A percentile compares a stretch with the other conserved stretches of the same genome.
phyloP scores from a whole-genome alignment of 1,140 invertebrate genomes.

The Saxidomus purpurata region DNA sequence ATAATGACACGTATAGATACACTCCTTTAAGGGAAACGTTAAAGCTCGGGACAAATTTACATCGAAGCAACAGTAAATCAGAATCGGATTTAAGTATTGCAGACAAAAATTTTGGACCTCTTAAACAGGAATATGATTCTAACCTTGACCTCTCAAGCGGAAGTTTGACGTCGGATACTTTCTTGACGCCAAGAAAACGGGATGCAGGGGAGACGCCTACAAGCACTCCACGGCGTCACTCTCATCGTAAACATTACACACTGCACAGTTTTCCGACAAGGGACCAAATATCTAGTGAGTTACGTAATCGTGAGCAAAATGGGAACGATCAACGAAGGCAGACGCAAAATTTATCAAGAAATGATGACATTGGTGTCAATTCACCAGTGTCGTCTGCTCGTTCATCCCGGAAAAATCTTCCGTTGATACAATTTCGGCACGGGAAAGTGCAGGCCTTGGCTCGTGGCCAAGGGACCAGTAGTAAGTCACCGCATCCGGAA shows the following conservation, averaged over 20 bases:
- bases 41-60: constrained; percentile 43
- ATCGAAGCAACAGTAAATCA: constrained; percentile 56
- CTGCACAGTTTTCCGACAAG: constrained; percentile 52
- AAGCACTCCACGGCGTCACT: constrained; percentile 49
- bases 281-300: constrained; percentile 47
- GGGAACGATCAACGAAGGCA: constrained; percentile 8
- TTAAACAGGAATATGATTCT: constrained; percentile 45
- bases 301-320: constrained; percentile 2
- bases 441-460: constrained; percentile 41
- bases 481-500: constrained; percentile 55
- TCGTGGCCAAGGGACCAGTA: neutral
- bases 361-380: constrained; percentile 43
- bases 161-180: constrained; percentile 50
- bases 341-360: neutral
- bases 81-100: constrained; percentile 58
- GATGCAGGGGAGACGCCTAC: constrained; percentile 60
- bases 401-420: constrained; percentile 43
- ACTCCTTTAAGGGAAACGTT: constrained; percentile 49
- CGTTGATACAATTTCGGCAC: constrained; percentile 58
- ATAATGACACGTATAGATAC: constrained; percentile 54
- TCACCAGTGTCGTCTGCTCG: constrained; percentile 40
- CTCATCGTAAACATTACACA: constrained; percentile 59
- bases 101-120: constrained; percentile 38
- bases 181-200: constrained; percentile 40
- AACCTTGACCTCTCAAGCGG: constrained; percentile 43